These are phyloP conservation scores for Tiphia femorata DNA, from an alignment of 2,888 invertebrate genomes.

Conservation along the genomic window DNA sequence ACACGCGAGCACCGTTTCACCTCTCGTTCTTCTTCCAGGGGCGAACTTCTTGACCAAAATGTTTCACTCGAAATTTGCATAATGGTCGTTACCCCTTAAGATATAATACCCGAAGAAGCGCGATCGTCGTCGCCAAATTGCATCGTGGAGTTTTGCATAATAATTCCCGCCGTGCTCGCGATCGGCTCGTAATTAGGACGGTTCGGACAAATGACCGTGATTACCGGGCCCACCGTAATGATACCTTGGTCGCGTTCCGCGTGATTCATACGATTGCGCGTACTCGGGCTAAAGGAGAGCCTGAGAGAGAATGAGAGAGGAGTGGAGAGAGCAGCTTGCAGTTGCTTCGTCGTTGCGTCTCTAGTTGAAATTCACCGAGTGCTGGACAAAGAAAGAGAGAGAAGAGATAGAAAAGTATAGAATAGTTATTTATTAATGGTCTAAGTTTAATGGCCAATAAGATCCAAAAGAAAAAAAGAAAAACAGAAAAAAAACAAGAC, in stretches of 20 bases:
- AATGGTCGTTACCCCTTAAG: neutral
- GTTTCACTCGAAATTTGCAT: neutral
- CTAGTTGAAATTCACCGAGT: no score
- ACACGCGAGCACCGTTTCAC: no score
- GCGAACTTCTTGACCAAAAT: no score
- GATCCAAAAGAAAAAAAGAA: no score
- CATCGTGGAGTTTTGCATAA: conserved; percentile 14
- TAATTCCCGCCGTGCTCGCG: no score
- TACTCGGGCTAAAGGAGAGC: neutral
- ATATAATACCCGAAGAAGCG: neutral
- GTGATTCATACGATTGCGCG: conserved; percentile 44
- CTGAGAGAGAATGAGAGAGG: conserved; percentile 10
- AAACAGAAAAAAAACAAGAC: no score
- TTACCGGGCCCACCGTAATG: conserved; percentile 43
- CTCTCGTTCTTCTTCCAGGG: neutral
- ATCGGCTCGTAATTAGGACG: conserved; percentile 46
- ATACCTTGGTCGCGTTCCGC: conserved; percentile 43
- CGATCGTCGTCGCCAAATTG: neutral
- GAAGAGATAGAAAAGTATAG: neutral
- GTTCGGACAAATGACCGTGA: conserved; percentile 45
- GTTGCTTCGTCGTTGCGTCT: neutral
- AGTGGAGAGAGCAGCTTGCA: conserved; percentile 27
- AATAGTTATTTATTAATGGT: no score
- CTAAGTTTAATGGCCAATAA: no score
- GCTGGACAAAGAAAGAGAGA: no score